Percentiles rank a stretch among this genome's conserved stretches.
These are phyloP conservation scores for Seira sanloemensis DNA, from an alignment of 2,888 invertebrate species.

Conservation along the genomic window DNA sequence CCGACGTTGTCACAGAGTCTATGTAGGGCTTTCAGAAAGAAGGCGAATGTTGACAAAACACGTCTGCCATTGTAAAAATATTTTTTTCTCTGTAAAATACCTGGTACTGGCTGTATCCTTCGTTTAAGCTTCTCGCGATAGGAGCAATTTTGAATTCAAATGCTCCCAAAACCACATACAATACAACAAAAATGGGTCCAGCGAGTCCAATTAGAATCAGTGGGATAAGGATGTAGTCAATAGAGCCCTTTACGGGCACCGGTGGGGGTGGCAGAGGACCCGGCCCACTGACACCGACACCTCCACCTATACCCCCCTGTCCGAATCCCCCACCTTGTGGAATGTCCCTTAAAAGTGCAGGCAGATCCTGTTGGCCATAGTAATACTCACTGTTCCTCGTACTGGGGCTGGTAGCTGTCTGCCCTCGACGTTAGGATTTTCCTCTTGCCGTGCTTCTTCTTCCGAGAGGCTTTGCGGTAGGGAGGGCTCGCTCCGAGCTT, in stretches of 20 bases:
- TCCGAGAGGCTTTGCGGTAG: background rate
- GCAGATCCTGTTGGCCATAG: background rate
- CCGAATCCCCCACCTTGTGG: constrained; percentile 12
- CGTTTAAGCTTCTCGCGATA: constrained; percentile 62
- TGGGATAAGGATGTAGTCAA: constrained; percentile 73
- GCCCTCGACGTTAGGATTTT: constrained; percentile 39
- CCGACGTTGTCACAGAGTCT: constrained; percentile 49
- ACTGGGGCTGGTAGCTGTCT: constrained; percentile 25
- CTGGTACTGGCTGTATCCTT: constrained; percentile 43
- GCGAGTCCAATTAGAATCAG: constrained; percentile 72
- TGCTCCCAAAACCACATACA: constrained; percentile 72
- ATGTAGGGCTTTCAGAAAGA: constrained; percentile 51
- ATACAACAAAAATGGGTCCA: constrained; percentile 73
- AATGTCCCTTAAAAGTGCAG: constrained; percentile 29
- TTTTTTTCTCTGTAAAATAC: too few relatives aligned
- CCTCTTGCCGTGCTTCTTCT: background rate
- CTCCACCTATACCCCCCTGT: constrained; percentile 11
- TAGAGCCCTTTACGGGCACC: constrained; percentile 69
- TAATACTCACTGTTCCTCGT: constrained; percentile 32
- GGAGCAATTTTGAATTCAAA: constrained; percentile 71
- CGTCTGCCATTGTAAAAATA: too few relatives aligned
- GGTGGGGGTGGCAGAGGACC: constrained; percentile 49
- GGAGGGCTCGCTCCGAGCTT: too few relatives aligned
- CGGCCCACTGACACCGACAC: constrained; percentile 19
- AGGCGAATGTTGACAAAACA: constrained; percentile 7